Conservation (phyloP, 2,888 invertebrate genomes). For the Epicampocera succincta region DNA sequence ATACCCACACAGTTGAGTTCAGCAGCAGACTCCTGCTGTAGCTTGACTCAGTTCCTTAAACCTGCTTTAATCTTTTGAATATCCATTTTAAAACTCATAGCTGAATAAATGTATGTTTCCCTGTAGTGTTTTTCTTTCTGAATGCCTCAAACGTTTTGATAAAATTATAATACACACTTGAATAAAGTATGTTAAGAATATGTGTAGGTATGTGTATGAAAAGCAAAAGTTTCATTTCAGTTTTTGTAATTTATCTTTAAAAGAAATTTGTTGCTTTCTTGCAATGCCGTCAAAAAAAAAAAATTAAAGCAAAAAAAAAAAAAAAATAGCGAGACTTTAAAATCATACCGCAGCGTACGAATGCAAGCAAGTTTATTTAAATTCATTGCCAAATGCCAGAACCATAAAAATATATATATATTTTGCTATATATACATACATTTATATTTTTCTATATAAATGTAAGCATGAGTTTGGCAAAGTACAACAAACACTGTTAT, state of each 20-base stretch:
- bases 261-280: conserved; percentile 31
- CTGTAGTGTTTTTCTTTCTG: too few species aligned
- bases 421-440: background rate
- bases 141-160: conserved; percentile 5
- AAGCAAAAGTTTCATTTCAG: conserved; percentile 31
- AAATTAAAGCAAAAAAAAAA: too few species aligned
- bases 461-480: background rate
- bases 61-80: too few species aligned
- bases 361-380: conserved; percentile 64
- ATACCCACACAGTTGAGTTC: too few species aligned
- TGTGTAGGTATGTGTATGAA: background rate
- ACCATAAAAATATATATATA: conserved; percentile 9
- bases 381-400: conserved; percentile 67
- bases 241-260: conserved; percentile 16
- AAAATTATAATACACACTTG: conserved; percentile 14
- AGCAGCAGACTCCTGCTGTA: too few species aligned
- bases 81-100: too few species aligned
- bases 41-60: too few species aligned
- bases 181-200: background rate
- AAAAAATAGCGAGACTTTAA: conserved; percentile 43
- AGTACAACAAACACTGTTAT: conserved; percentile 20
- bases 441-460: too few species aligned
- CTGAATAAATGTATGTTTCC: too few species aligned
- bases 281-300: conserved; percentile 25
- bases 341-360: conserved; percentile 43